Conservation (phyloP, 2,797 vertebrate species). For the Podarcis lilfordi region DNA sequence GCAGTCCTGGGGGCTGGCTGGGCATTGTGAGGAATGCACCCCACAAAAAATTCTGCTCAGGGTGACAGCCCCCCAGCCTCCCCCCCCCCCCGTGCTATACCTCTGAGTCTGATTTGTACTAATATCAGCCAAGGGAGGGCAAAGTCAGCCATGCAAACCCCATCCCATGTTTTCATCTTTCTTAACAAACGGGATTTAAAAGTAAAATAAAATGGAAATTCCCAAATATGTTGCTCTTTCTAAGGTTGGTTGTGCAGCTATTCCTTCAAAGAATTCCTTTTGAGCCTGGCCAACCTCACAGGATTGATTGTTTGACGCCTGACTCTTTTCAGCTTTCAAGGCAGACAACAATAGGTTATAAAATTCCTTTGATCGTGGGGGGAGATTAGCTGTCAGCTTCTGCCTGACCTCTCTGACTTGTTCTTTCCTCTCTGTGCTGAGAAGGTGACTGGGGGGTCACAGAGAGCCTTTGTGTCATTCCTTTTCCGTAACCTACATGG, state of each 20-base stretch:
- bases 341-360: slow-evolving; percentile 40
- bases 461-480: not conserved
- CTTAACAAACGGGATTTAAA: not conserved
- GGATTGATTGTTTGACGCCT: not conserved
- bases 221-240: not conserved
- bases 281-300: not conserved
- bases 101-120: not conserved
- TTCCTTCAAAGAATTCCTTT: not conserved
- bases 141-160: not conserved
- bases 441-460: not conserved
- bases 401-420: not conserved
- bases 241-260: not conserved
- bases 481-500: not conserved
- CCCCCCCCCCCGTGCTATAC: too few species aligned
- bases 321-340: not conserved
- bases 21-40: too few species aligned
- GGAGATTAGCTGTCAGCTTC: not conserved
- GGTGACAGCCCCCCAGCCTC: too few species aligned
- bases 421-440: not conserved
- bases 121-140: not conserved
- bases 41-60: too few species aligned
- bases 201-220: too few species aligned
- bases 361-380: slow-evolving; percentile 15
- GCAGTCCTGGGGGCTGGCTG: too few species aligned
- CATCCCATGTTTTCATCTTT: not conserved